phyloP scores from a whole-genome alignment of 2,797 vertebrate genomes.

The Alfaro cultratus region DNA sequence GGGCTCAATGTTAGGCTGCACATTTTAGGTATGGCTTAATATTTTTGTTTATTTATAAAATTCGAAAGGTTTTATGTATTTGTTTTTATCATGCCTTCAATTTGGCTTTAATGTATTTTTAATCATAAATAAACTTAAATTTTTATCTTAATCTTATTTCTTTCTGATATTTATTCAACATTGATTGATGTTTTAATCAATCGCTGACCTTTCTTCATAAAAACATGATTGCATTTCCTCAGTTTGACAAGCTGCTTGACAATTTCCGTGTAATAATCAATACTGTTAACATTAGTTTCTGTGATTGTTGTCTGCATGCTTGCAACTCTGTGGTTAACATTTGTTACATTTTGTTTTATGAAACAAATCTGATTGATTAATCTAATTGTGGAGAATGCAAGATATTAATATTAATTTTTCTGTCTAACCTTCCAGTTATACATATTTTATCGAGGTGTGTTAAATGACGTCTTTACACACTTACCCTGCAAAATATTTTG shows the following conservation, averaged over 20 bases:
- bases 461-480: constrained; percentile 11
- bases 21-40: neutral
- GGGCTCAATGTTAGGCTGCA: neutral
- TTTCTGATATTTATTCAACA: neutral
- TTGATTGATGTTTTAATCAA: neutral
- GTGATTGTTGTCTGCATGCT: neutral
- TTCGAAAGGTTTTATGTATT: neutral
- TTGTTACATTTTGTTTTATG: neutral
- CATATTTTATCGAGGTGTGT: neutral
- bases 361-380: neutral
- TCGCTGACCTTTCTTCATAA: neutral
- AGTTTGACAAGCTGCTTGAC: neutral
- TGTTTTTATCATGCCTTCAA: neutral
- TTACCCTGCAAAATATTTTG: constrained; percentile 82
- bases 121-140: neutral
- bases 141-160: neutral
- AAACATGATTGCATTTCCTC: neutral
- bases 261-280: neutral
- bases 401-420: no score
- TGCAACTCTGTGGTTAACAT: neutral
- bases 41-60: neutral
- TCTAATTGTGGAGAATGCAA: neutral
- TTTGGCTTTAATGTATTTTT: neutral
- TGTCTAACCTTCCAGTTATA: no score
- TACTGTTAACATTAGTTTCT: neutral